phyloP scores from a whole-genome alignment of 2,113 vertebrate genomes.

The Melanerpes formicivorus region DNA sequence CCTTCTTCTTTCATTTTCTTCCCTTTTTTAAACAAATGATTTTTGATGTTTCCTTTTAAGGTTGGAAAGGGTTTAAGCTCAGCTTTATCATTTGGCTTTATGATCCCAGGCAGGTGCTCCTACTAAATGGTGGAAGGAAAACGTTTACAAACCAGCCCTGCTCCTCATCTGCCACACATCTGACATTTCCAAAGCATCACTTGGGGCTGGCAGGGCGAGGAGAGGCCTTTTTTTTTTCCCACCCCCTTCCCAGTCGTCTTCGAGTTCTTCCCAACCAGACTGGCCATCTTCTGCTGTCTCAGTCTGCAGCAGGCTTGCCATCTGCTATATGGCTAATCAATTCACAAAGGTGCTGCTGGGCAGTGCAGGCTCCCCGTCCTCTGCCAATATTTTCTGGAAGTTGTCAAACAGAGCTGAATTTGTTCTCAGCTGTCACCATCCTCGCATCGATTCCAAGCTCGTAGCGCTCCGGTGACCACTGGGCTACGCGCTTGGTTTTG shows the following conservation, averaged over 20 bases:
- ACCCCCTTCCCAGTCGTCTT: conserved; percentile 43
- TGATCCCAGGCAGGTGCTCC: not conserved
- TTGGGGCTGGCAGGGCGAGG: conserved; percentile 40
- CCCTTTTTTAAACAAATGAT: not conserved
- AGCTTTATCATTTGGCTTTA: not conserved
- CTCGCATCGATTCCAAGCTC: conserved; percentile 56
- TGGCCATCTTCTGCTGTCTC: conserved; percentile 69
- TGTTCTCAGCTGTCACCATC: conserved; percentile 69
- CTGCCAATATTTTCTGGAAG: conserved; percentile 71
- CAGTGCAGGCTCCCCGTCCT: conserved; percentile 60
- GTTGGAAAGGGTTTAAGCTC: not conserved
- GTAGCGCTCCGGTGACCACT: conserved; percentile 47
- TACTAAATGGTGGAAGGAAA: conserved; percentile 13
- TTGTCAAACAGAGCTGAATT: conserved; percentile 72
- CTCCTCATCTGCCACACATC: conserved; percentile 1
- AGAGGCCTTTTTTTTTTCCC: conserved; percentile 24
- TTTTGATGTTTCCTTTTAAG: not conserved
- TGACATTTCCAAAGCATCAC: conserved; percentile 36
- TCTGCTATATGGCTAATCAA: conserved; percentile 73
- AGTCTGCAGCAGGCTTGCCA: conserved; percentile 69
- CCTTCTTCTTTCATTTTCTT: not conserved
- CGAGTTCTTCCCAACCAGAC: conserved; percentile 61
- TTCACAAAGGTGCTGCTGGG: conserved; percentile 71
- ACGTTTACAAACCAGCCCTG: not conserved
- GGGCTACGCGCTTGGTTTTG: conserved; percentile 37